These are phyloP conservation scores for Furcifer pardalis DNA, from an alignment of 2,797 vertebrate genomes.

Conservation along the genomic window DNA sequence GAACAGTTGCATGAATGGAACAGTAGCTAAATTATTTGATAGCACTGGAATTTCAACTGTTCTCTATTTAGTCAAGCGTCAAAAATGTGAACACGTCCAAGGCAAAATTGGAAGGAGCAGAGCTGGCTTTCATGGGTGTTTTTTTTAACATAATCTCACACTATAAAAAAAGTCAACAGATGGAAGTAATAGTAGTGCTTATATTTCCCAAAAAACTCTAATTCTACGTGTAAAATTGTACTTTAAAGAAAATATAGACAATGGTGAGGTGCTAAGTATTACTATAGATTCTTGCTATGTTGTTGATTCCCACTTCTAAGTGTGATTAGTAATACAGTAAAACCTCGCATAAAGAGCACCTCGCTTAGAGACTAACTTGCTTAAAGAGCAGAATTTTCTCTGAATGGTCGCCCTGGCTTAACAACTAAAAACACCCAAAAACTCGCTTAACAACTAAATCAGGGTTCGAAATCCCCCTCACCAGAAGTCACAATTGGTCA, in stretches of 20 bases:
- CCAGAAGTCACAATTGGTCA: too few species aligned
- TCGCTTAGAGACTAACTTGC: too few species aligned
- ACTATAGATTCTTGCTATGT: not conserved
- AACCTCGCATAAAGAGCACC: too few species aligned
- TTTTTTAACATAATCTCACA: not conserved
- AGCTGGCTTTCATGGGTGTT: not conserved
- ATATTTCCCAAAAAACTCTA: not conserved
- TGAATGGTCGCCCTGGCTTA: too few species aligned
- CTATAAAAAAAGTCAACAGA: not conserved
- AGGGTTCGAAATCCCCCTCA: too few species aligned
- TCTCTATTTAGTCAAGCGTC: not conserved
- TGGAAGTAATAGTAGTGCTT: not conserved
- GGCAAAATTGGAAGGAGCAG: not conserved
- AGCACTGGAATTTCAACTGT: too few species aligned
- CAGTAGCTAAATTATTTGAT: not conserved
- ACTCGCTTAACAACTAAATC: too few species aligned
- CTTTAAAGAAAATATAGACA: not conserved
- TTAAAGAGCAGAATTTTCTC: too few species aligned
- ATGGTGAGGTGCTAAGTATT: not conserved
- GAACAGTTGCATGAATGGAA: not conserved
- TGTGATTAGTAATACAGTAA: slow-evolving; percentile 29
- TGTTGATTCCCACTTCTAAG: slow-evolving; percentile 3
- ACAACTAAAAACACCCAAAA: too few species aligned
- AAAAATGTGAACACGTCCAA: not conserved
- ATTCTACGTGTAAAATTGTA: not conserved